Evolutionary conservation across 1,140 invertebrate genomes (phyloP), one percentile per base, ranked within the genome.

Genomic region (Habropoda laboriosa): DNA sequence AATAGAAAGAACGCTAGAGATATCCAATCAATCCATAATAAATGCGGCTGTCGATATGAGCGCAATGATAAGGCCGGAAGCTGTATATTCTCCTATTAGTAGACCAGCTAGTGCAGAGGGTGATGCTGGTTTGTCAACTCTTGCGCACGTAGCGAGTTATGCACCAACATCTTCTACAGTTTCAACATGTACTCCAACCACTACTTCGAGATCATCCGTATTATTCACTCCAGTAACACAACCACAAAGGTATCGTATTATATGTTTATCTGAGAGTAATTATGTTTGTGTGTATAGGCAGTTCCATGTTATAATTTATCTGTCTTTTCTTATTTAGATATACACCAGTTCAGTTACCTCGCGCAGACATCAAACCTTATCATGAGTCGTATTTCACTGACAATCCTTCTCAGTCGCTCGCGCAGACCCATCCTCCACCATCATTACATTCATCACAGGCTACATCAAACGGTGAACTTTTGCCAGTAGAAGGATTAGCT

Each of bases 11-110:
- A 97, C 97, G 5, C 90, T 98, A 16, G 97, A 97, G 92, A 97
- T 97, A 86, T 97, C 96, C 10, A 97, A 97, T 93, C 96, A 97
- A 91, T 95, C 95, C 78, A 96, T 97, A 86, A 97, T 97, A 80
- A 97, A 97, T 92, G 96, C 96, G 0, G 96, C 96, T 21, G 96
- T 97, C 45, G 96, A 97, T 90, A 97, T 97, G 96, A 97, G 96
- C 88, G 94, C 95, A 64, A 94, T 92, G 86, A 93, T 92, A 87
- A 91, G 91, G 90, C 87, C 93, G 8, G 91, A 93, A 55, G 75
- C 90, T 32, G 87, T 92, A 10, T 92, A 93, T 82, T 97, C 96
- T 77, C 95, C 96, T 4, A 96, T 96, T 77, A 96, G 95, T 24
- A 93, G 96, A 80, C 96, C 95, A 0, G 94, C 94, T 68, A 95